Conservation (phyloP, 2,113 vertebrate genomes). For the Synchiropus splendidus region DNA sequence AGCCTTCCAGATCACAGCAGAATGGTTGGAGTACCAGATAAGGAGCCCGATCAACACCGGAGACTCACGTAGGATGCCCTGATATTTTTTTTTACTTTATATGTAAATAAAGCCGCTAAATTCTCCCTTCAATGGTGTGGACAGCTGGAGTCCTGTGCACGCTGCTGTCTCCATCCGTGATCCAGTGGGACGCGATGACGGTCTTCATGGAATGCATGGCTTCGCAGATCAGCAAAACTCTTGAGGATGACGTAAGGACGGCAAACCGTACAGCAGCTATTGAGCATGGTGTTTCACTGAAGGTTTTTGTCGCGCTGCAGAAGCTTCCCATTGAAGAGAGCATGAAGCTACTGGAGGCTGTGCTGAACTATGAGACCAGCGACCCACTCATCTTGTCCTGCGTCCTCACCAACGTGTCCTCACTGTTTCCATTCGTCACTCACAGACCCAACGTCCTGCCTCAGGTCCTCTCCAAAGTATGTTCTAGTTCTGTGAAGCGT, state of each 20-base stretch:
- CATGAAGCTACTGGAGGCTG: slow-evolving; percentile 79
- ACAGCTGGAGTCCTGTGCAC: slow-evolving; percentile 75
- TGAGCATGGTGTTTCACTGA: neutral
- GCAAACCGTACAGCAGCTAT: neutral
- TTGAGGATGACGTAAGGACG: slow-evolving; percentile 79
- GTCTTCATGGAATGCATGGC: slow-evolving; percentile 85
- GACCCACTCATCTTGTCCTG: slow-evolving; percentile 92
- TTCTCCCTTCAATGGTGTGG: slow-evolving; percentile 59
- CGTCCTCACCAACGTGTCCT: slow-evolving; percentile 85
- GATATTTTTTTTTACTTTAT: too few species aligned
- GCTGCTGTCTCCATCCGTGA: slow-evolving; percentile 78
- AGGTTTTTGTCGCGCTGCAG: slow-evolving; percentile 44
- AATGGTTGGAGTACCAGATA: slow-evolving; percentile 85
- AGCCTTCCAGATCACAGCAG: slow-evolving; percentile 83
- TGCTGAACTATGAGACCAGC: slow-evolving; percentile 82
- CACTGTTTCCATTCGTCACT: slow-evolving; percentile 83
- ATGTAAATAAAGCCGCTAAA: too few species aligned
- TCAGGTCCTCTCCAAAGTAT: slow-evolving; percentile 85
- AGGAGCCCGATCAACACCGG: slow-evolving; percentile 71
- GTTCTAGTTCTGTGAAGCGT: neutral
- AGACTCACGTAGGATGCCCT: slow-evolving; percentile 66
- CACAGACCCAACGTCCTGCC: slow-evolving; percentile 76
- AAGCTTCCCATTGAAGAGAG: slow-evolving; percentile 79
- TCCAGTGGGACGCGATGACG: slow-evolving; percentile 95
- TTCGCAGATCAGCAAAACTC: slow-evolving; percentile 76